Conservation (phyloP, 2,888 invertebrate genomes). For the Teleogryllus oceanicus region DNA sequence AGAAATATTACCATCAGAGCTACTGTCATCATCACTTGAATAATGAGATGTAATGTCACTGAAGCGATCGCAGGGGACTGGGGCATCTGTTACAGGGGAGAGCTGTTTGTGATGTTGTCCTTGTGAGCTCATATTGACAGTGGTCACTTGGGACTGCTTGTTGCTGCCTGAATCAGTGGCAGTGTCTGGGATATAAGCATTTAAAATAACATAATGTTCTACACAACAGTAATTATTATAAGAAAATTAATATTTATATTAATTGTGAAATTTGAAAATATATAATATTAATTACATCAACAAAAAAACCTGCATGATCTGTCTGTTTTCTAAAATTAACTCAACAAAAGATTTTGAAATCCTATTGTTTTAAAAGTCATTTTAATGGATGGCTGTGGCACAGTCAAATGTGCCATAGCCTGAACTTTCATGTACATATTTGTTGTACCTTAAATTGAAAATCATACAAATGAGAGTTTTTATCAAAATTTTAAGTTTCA, state of each 20-base stretch:
- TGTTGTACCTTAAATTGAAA: too few relatives aligned
- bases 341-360: too few relatives aligned
- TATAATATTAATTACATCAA: too few relatives aligned
- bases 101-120: background rate
- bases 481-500: too few relatives aligned
- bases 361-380: too few relatives aligned
- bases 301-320: too few relatives aligned
- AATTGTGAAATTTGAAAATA: background rate
- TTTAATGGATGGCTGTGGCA: too few relatives aligned
- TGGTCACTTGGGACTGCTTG: background rate
- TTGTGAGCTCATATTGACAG: background rate
- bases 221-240: background rate
- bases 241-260: background rate
- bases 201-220: background rate
- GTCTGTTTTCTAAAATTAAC: too few relatives aligned
- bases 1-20: background rate
- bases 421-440: too few relatives aligned
- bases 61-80: background rate
- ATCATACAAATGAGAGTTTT: too few relatives aligned
- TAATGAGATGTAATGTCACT: background rate
- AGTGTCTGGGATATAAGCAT: slow-evolving; percentile 18
- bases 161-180: background rate
- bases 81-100: slow-evolving; percentile 18
- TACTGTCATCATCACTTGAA: slow-evolving; percentile 1
- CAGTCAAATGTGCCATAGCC: too few relatives aligned